Evolutionary conservation across 2,797 vertebrate species (phyloP).

Genomic region (Poecilia gillii): DNA sequence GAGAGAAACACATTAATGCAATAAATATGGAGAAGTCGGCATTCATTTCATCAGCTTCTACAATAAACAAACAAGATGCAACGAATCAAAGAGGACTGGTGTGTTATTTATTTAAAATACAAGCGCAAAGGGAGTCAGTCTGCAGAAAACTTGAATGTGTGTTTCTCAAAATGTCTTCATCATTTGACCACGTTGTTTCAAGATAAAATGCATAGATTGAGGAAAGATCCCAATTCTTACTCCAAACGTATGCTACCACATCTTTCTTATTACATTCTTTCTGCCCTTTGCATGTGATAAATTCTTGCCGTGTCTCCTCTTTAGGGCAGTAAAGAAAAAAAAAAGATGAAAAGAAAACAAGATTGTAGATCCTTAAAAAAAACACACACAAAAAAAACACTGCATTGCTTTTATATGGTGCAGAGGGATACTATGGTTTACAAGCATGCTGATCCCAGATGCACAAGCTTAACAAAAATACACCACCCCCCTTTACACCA

Average conservation of each 20-base stretch:
- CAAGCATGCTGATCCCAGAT: constrained; percentile 79
- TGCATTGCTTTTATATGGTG: constrained; percentile 62
- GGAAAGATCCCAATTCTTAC: constrained; percentile 16
- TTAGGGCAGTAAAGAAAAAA: constrained; percentile 39
- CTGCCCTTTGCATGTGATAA: constrained; percentile 44
- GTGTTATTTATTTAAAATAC: constrained; percentile 7
- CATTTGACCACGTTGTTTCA: constrained; percentile 38
- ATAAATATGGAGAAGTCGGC: constrained; percentile 5
- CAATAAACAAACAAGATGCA: constrained; percentile 13
- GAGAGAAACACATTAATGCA: constrained; percentile 30
- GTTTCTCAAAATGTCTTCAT: constrained; percentile 16
- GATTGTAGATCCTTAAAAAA: constrained; percentile 61
- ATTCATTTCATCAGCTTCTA: constrained; percentile 8
- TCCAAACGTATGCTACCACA: constrained; percentile 28
- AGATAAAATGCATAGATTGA: constrained; percentile 24
- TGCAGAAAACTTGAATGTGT: constrained; percentile 1
- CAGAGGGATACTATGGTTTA: constrained; percentile 68
- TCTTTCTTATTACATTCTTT: constrained; percentile 70
- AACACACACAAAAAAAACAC: constrained; percentile 41
- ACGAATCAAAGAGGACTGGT: constrained; percentile 11
- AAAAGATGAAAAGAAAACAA: constrained; percentile 10
- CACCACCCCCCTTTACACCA: constrained; percentile 11
- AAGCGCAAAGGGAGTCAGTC: constrained; percentile 2
- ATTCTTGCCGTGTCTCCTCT: constrained; percentile 67
- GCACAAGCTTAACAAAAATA: constrained; percentile 67